Evolutionary conservation across 2,888 invertebrate genomes (phyloP).

Genomic region (Slavum lentiscoides): DNA sequence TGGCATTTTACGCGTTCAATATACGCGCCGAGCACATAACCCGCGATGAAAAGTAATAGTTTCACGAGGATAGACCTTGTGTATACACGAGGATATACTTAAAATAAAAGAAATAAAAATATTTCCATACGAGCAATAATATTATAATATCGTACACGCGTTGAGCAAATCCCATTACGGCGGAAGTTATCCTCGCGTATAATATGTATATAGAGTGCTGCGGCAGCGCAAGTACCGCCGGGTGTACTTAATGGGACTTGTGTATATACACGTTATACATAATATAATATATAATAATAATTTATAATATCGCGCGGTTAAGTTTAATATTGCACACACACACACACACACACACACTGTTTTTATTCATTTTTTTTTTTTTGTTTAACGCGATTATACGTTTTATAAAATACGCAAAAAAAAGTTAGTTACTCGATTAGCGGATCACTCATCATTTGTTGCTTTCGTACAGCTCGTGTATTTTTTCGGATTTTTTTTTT

Average conservation of each 20-base stretch:
- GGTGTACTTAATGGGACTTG: slow-evolving; percentile 43
- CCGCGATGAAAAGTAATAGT: slow-evolving; percentile 27
- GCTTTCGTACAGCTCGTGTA: not conserved
- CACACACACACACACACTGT: not conserved
- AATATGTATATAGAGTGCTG: no score
- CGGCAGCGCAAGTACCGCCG: slow-evolving; percentile 14
- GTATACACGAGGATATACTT: not conserved
- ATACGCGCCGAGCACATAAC: not conserved
- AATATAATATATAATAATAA: not conserved
- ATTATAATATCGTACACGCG: not conserved
- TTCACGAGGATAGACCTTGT: not conserved
- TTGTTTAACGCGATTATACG: not conserved
- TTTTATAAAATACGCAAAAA: slow-evolving; percentile 19
- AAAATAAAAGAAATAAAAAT: slow-evolving; percentile 1
- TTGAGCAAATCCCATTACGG: slow-evolving; percentile 32
- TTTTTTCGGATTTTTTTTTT: not conserved
- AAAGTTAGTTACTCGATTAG: not conserved
- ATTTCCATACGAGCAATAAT: no score
- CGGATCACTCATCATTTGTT: slow-evolving; percentile 9
- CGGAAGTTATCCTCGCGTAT: slow-evolving; percentile 4
- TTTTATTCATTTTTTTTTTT: slow-evolving; percentile 21
- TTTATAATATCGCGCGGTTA: not conserved
- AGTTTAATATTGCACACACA: not conserved
- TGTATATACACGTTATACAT: slow-evolving; percentile 15
- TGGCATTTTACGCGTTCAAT: slow-evolving; percentile 21